A percentile compares a stretch with the other conserved stretches of the same genome.
phyloP scores from a whole-genome alignment of 2,113 vertebrate genomes.

The Chlorodrepanis virens region DNA sequence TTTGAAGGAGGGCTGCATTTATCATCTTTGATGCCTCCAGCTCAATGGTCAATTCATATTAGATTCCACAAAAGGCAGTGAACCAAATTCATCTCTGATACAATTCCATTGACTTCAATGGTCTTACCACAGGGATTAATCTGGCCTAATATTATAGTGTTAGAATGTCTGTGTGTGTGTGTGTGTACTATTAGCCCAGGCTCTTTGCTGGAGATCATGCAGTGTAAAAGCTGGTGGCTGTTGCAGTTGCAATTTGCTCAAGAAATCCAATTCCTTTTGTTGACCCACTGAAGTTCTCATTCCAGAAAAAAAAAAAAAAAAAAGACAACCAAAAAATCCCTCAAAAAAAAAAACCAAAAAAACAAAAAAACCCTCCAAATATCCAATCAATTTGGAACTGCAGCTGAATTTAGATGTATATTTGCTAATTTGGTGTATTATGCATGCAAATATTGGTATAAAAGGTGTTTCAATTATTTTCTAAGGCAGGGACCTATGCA shows the following conservation, averaged over 20 bases:
- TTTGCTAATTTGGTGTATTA: constrained; percentile 80
- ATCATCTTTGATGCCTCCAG: constrained; percentile 51
- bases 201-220: constrained; percentile 32
- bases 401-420: constrained; percentile 76
- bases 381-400: constrained; percentile 56
- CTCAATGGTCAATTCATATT: constrained; percentile 24
- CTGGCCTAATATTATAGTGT: constrained; percentile 41
- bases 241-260: constrained; percentile 65
- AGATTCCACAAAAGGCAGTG: constrained; percentile 44
- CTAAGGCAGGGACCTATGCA: constrained; percentile 89
- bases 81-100: constrained; percentile 60
- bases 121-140: constrained; percentile 53
- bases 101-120: constrained; percentile 60
- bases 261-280: constrained; percentile 69
- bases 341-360: too few species aligned
- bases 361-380: not conserved
- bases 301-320: not conserved
- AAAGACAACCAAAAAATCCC: not conserved
- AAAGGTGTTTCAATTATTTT: constrained; percentile 86
- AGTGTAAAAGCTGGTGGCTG: constrained; percentile 53
- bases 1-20: constrained; percentile 52
- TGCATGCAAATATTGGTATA: constrained; percentile 83
- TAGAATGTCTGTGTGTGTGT: not conserved
- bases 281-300: constrained; percentile 62
- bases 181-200: not conserved